Conservation (phyloP, 1,140 invertebrate genomes). For the Laupala kohalensis region DNA sequence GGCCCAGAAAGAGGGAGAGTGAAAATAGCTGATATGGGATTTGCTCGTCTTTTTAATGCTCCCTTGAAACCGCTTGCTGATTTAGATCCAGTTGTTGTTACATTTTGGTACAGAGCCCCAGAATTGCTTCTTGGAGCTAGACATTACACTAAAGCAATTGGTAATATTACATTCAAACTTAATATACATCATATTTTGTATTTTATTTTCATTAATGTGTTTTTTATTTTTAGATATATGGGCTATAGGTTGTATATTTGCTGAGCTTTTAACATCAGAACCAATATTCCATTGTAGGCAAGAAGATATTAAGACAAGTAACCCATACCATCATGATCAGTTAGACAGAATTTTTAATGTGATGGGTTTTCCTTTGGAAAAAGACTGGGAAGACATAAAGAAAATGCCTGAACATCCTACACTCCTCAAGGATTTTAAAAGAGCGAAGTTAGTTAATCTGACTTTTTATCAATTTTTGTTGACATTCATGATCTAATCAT, state of each 20-base stretch:
- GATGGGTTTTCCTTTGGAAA: constrained; percentile 97
- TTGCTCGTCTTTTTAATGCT: constrained; percentile 97
- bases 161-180: constrained; percentile 33
- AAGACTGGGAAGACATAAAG: constrained; percentile 99
- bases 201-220: not conserved
- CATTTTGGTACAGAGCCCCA: constrained; percentile 98
- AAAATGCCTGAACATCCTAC: constrained; percentile 99
- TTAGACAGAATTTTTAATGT: constrained; percentile 98
- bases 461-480: constrained; percentile 6
- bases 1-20: constrained; percentile 91
- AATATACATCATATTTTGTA: not conserved
- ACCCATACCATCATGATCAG: constrained; percentile 99
- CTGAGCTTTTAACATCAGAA: constrained; percentile 90
- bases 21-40: constrained; percentile 99
- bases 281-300: constrained; percentile 99
- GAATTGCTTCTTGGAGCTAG: constrained; percentile 91
- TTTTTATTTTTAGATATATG: constrained; percentile 73
- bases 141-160: constrained; percentile 98
- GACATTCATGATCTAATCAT: no score
- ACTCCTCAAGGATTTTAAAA: constrained; percentile 93
- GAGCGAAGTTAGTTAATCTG: constrained; percentile 62
- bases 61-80: constrained; percentile 95
- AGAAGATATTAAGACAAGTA: constrained; percentile 99
- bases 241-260: constrained; percentile 99
- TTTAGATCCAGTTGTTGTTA: constrained; percentile 98